Percentiles rank a stretch among this genome's conserved stretches.
Conservation (phyloP, 2,113 vertebrate genomes). For the Rhinogobius similis region DNA sequence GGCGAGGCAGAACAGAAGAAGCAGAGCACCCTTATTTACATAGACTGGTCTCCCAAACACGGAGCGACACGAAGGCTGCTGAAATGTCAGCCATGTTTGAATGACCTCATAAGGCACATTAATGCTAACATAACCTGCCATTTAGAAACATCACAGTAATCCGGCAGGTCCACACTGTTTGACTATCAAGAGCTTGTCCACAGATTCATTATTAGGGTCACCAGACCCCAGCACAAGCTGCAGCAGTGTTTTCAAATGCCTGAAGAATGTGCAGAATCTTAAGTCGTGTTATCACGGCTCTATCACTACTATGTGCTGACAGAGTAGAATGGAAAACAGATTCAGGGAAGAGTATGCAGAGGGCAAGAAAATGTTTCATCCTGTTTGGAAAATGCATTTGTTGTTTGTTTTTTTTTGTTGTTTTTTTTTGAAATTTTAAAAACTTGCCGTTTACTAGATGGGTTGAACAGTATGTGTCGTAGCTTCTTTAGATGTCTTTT, state of each 20-base stretch:
- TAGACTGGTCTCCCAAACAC: constrained; percentile 67
- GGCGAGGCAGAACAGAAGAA: constrained; percentile 59
- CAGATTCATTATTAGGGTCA: constrained; percentile 44
- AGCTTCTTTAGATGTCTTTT: no score
- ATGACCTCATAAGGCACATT: constrained; percentile 68
- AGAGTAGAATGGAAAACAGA: constrained; percentile 17
- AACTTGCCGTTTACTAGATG: no score
- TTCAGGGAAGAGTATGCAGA: constrained; percentile 15
- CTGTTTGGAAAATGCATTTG: constrained; percentile 29
- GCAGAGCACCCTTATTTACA: constrained; percentile 69
- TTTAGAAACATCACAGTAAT: constrained; percentile 55
- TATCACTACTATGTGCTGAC: constrained; percentile 26
- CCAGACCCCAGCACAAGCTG: constrained; percentile 22
- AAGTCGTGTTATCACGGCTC: constrained; percentile 24
- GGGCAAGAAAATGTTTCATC: constrained; percentile 11
- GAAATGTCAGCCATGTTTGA: constrained; percentile 72
- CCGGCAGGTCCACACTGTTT: constrained; percentile 63
- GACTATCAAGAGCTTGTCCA: constrained; percentile 55
- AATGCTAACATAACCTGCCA: constrained; percentile 61
- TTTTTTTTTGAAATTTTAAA: no score
- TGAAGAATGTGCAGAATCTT: constrained; percentile 49
- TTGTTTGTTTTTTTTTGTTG: no score
- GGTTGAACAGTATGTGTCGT: no score
- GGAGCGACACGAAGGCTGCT: constrained; percentile 55
- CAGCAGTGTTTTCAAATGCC: constrained; percentile 29